Evolutionary conservation across 2,797 vertebrate genomes (phyloP), one percentile per base, ranked within the genome.

Genomic region (Eulemur coronatus): DNA sequence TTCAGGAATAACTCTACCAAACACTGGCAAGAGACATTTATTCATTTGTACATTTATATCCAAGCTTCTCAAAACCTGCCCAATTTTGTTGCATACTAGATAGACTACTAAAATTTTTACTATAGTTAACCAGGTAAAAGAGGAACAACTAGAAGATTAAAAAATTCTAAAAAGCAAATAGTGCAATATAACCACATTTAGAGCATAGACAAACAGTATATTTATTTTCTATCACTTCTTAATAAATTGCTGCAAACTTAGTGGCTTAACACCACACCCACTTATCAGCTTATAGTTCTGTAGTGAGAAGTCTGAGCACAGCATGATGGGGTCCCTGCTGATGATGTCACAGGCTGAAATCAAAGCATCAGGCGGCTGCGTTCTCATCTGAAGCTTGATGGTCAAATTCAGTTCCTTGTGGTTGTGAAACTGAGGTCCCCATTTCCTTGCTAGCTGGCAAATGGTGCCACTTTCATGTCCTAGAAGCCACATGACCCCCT

Each of bases 101-200:
- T 15, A 30, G n/a, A 61, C 14, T 55, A 50, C 8, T 35, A 20
- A 22, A 35, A 12, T 38, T 41, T 59, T 59, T 22, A 30, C 7
- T 84, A 33, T 0, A 50, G 8, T 70, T 85, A 76, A n/a, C 41
- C 18, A 79, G 35, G 59, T 48, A 59, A 52, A 46, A 41, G 20
- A 41, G 17, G 7, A 46, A 33, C 76, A 70, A 50, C 9, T 41
- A 70, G 20, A 90, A 89, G 24, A 82, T 13, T 11, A 73, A 84
- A 88, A n/a, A 38, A 67, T 70, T 73, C 85, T 75, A 81, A 80
- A 84, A 65, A 20, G 11, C 38, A 85, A 67, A 57, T 22, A 11
- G 13, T 41, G 20, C 24, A 63, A 17, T 41, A 65, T 59, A 89
- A n/a, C 30, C 84, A 15, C 52, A 76, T 84, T 90, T 89, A 69